A percentile compares a stretch with the other conserved stretches of the same genome.
Conservation (phyloP, 2,888 invertebrate species). For the Sisyra nigra region DNA sequence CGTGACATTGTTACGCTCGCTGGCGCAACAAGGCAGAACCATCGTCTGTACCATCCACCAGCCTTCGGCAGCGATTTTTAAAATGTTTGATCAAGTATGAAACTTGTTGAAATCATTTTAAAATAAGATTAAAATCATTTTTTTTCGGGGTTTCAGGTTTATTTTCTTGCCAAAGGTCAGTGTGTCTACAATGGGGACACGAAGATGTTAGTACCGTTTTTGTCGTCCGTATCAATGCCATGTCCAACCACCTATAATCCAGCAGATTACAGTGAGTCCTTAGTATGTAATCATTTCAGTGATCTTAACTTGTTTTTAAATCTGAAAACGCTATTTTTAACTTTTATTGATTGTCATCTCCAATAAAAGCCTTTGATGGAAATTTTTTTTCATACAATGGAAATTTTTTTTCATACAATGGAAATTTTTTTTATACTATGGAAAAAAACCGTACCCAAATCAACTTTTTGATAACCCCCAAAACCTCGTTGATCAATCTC, state of each 20-base stretch:
- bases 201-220: conserved; percentile 48
- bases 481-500: too few species aligned
- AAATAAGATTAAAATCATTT: not conserved
- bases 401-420: too few species aligned
- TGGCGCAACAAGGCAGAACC: conserved; percentile 46
- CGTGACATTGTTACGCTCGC: conserved; percentile 35
- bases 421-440: too few species aligned
- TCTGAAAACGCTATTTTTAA: too few species aligned
- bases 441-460: too few species aligned
- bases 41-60: conserved; percentile 58
- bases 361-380: too few species aligned
- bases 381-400: too few species aligned
- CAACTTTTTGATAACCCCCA: too few species aligned
- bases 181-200: conserved; percentile 54
- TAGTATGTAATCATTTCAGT: not conserved
- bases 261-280: conserved; percentile 43
- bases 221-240: conserved; percentile 41
- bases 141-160: conserved; percentile 16
- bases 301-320: too few species aligned
- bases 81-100: conserved; percentile 40
- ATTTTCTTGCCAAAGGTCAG: conserved; percentile 39
- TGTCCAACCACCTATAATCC: conserved; percentile 69
- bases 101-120: not conserved
- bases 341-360: too few species aligned
- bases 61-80: conserved; percentile 46